These are phyloP conservation scores for Amblyornis subalaris DNA, from an alignment of 2,113 vertebrate species.

Conservation along the genomic window DNA sequence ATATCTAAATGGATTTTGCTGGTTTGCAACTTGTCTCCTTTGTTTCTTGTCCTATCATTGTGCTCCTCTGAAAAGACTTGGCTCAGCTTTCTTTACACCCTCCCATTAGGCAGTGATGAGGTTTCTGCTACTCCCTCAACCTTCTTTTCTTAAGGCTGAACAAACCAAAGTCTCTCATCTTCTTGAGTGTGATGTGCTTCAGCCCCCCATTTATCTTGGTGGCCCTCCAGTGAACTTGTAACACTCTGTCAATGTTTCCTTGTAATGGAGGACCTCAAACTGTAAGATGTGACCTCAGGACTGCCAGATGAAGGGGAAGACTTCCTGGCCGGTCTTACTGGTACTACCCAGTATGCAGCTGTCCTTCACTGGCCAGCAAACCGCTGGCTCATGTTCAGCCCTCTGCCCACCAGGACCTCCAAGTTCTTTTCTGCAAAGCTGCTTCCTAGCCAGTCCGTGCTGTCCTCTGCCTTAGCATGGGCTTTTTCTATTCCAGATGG, in stretches of 20 bases:
- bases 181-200: neutral
- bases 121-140: neutral
- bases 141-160: neutral
- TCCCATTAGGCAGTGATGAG: neutral
- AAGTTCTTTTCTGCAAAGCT: neutral
- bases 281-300: neutral
- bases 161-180: neutral
- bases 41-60: neutral
- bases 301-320: neutral
- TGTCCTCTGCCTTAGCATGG: neutral
- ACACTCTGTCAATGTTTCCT: neutral
- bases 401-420: neutral
- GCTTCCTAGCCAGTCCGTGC: neutral
- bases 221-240: accelerated
- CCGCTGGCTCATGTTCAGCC: neutral
- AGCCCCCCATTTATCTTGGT: neutral
- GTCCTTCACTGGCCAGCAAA: neutral
- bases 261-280: neutral
- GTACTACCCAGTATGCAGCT: neutral
- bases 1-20: neutral
- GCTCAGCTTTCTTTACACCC: neutral
- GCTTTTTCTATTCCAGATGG: neutral
- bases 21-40: neutral
- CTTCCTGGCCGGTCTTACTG: neutral
- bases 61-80: neutral